Conservation (phyloP, 2,113 vertebrate species). For the Aplodontia rufa region DNA sequence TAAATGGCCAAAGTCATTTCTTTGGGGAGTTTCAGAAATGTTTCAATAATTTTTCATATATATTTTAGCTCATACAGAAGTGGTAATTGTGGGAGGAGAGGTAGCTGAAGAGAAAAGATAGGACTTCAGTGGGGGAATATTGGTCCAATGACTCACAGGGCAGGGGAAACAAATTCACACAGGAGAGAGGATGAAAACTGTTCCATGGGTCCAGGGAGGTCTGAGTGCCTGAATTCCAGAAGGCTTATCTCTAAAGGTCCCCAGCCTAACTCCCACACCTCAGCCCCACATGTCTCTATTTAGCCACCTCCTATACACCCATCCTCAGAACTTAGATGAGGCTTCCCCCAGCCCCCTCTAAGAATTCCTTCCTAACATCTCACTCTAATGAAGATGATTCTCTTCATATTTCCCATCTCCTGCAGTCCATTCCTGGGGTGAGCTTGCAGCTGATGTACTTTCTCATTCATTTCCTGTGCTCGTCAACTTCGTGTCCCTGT, state of each 20-base stretch:
- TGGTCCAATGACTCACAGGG: neutral
- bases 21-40: neutral
- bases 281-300: neutral
- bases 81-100: neutral
- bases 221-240: neutral
- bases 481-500: too few relatives aligned
- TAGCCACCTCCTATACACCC: too few relatives aligned
- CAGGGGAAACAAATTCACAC: neutral
- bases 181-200: neutral
- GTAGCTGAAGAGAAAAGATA: neutral
- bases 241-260: neutral
- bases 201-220: neutral
- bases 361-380: neutral
- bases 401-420: neutral
- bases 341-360: neutral
- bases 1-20: neutral
- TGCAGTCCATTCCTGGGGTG: neutral
- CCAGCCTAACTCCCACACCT: neutral
- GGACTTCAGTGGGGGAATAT: neutral
- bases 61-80: neutral
- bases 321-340: neutral
- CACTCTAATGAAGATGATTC: neutral
- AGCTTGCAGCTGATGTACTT: neutral
- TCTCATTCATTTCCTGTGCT: neutral
- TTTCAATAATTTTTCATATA: neutral